Conservation (phyloP, 2,113 vertebrate species). For the Aspidoscelis tigris region DNA sequence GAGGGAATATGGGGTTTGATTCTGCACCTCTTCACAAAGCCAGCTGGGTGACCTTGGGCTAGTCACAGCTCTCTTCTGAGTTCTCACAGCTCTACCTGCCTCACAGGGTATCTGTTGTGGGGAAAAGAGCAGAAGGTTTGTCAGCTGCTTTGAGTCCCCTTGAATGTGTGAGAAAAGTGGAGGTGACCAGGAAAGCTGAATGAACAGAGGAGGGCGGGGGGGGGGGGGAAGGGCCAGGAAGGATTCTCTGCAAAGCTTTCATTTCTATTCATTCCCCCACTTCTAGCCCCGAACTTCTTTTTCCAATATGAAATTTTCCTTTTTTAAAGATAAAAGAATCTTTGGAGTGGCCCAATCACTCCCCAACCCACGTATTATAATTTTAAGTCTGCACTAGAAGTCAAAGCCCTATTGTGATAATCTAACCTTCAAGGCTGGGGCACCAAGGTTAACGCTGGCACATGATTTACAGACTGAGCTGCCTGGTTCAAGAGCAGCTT, state of each 20-base stretch:
- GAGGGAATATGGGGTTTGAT: no score
- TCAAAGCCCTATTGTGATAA: conserved; percentile 35
- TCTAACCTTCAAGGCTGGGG: conserved; percentile 56
- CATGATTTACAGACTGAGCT: conserved; percentile 40
- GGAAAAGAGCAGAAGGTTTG: no score
- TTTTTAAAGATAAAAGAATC: conserved; percentile 18
- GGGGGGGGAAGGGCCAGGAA: no score
- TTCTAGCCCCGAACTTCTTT: conserved; percentile 1
- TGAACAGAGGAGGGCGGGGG: not conserved
- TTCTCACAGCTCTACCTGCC: no score
- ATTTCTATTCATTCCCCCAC: not conserved
- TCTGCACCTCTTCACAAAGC: no score
- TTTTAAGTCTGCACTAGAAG: conserved; percentile 33
- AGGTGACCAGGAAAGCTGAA: not conserved
- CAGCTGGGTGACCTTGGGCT: no score
- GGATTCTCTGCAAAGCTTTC: no score
- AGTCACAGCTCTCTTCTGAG: no score
- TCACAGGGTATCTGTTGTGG: no score
- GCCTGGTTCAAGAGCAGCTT: conserved; percentile 35
- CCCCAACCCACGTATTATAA: conserved; percentile 29
- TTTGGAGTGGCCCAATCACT: not conserved
- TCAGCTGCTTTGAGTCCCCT: no score
- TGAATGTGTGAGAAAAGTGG: no score
- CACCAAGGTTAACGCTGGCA: conserved; percentile 45
- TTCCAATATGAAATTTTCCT: conserved; percentile 40